phyloP scores from a whole-genome alignment of 1,140 invertebrate species.

The Metopolophium dirhodum region DNA sequence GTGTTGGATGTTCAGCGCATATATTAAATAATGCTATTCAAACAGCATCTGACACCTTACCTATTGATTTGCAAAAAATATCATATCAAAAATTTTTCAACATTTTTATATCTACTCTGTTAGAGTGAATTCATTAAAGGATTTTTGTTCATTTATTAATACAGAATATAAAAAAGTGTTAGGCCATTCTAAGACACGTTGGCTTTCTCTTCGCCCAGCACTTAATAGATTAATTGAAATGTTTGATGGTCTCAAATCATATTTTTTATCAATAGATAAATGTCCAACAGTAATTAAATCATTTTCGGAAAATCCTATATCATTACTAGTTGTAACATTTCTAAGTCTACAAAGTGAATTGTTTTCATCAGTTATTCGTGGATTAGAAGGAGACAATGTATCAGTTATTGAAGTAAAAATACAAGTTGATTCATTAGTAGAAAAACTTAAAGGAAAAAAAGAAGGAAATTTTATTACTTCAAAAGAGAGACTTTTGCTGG shows the following conservation, averaged over 20 bases:
- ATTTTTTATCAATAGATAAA: not conserved
- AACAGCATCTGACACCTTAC: not conserved
- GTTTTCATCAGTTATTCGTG: not conserved
- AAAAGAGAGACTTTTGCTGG: not conserved
- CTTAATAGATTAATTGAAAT: constrained; percentile 6
- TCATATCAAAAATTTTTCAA: constrained; percentile 7
- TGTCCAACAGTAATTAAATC: not conserved
- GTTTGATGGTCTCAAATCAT: not conserved
- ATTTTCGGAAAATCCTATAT: constrained; percentile 6
- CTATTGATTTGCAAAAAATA: constrained; percentile 6
- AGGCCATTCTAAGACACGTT: not conserved
- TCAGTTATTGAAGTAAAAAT: not conserved
- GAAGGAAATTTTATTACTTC: constrained; percentile 2
- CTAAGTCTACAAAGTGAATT: not conserved
- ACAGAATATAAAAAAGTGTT: not conserved
- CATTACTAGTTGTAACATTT: not conserved
- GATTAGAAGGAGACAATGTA: not conserved
- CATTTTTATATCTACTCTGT: not conserved
- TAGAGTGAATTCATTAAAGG: not conserved
- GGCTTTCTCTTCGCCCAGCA: not conserved
- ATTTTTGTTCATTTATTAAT: not conserved
- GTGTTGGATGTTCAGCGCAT: not conserved
- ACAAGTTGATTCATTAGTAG: not conserved
- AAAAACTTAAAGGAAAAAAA: not conserved
- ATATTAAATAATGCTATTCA: not conserved